A percentile compares a stretch with the other conserved stretches of the same genome.
Conservation (phyloP, 2,797 vertebrate genomes). For the Arremon brunneinucha region DNA sequence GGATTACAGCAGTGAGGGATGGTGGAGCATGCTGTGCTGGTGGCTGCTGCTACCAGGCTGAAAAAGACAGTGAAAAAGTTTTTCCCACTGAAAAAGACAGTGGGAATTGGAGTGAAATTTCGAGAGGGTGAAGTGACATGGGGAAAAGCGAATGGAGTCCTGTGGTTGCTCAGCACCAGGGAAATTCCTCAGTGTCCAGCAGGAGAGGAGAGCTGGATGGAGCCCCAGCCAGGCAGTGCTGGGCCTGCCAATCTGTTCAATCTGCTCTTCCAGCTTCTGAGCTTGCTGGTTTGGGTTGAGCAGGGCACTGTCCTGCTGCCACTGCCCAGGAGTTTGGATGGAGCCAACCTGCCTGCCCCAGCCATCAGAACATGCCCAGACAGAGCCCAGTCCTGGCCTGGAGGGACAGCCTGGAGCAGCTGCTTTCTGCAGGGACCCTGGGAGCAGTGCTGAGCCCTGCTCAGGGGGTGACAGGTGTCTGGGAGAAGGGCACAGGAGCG, state of each 20-base stretch:
- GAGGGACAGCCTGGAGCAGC: neutral
- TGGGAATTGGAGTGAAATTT: neutral
- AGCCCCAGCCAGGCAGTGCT: neutral
- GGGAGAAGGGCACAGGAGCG: rapidly evolving
- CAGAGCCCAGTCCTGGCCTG: neutral
- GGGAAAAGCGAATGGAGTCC: rapidly evolving
- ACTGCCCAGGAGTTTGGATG: neutral
- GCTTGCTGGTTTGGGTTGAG: rapidly evolving
- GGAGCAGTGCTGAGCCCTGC: neutral
- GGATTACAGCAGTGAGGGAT: neutral
- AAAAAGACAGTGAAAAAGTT: neutral
- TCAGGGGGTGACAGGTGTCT: rapidly evolving
- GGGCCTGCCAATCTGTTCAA: neutral
- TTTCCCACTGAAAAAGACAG: neutral
- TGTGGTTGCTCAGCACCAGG: neutral
- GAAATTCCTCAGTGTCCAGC: neutral
- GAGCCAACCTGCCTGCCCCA: neutral
- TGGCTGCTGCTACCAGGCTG: neutral
- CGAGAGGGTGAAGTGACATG: neutral
- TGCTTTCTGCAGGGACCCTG: rapidly evolving
- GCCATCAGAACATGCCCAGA: rapidly evolving
- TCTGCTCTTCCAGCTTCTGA: neutral
- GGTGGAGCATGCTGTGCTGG: neutral
- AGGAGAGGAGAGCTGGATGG: neutral
- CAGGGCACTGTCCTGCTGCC: neutral